Conservation (phyloP, 2,888 invertebrate genomes). For the Lepidochrysops patricia region DNA sequence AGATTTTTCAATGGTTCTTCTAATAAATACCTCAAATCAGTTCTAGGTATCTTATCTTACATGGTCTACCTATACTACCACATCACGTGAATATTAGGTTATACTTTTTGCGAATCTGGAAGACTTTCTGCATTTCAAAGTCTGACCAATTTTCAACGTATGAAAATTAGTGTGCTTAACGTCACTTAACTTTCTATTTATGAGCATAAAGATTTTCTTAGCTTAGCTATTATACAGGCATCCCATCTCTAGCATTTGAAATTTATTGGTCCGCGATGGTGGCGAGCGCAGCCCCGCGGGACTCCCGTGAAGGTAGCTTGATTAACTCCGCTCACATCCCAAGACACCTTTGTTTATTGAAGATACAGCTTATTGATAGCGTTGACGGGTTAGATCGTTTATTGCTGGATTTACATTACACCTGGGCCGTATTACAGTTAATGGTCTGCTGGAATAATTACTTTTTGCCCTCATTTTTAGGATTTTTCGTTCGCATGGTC, state of each 20-base stretch:
- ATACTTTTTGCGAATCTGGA: no score
- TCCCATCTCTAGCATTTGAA: conserved; percentile 33
- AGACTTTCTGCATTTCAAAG: no score
- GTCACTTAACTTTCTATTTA: no score
- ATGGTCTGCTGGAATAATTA: not conserved
- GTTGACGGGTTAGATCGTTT: not conserved
- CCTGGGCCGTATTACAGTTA: not conserved
- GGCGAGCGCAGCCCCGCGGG: conserved; percentile 49
- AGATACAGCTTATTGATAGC: conserved; percentile 4
- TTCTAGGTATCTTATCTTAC: no score
- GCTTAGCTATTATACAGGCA: not conserved
- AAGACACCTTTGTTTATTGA: conserved; percentile 8
- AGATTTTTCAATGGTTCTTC: no score
- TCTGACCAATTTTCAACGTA: no score
- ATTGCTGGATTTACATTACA: not conserved
- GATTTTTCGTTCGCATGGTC: not conserved
- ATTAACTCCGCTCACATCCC: conserved; percentile 5
- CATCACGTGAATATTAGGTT: no score
- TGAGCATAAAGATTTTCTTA: not conserved
- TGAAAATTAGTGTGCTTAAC: no score
- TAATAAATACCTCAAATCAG: no score
- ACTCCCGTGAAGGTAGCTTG: conserved; percentile 31
- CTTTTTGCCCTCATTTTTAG: not conserved
- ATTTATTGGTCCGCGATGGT: conserved; percentile 59
- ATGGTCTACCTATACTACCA: no score